phyloP scores from a whole-genome alignment of 2,797 vertebrate species.

The Pogonophryne albipinna region DNA sequence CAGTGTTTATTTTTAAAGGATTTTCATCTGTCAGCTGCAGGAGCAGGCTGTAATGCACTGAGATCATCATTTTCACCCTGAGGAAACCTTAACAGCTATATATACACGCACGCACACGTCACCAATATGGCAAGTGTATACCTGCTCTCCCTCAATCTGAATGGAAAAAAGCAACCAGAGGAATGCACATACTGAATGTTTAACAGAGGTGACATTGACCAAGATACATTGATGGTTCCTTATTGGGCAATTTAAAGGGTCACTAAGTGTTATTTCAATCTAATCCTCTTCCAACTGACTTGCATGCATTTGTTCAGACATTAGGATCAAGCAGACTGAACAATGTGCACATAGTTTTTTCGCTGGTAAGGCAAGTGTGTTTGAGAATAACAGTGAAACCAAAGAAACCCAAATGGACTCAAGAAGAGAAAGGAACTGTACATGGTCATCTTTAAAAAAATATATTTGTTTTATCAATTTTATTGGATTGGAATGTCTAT shows the following conservation, averaged over 20 bases:
- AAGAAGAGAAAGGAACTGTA: background rate
- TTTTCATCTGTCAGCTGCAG: constrained; percentile 60
- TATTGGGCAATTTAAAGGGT: background rate
- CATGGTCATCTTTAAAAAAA: too few relatives aligned
- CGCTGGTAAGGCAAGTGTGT: background rate
- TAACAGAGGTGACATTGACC: constrained; percentile 28
- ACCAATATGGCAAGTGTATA: constrained; percentile 42
- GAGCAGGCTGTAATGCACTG: constrained; percentile 33
- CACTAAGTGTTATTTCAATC: constrained; percentile 2
- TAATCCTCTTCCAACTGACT: background rate
- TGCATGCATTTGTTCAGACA: constrained; percentile 4
- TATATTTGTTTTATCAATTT: too few relatives aligned
- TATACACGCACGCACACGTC: constrained; percentile 11
- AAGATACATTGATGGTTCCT: constrained; percentile 10
- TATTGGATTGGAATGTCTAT: too few relatives aligned
- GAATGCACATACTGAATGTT: constrained; percentile 20
- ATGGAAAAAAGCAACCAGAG: constrained; percentile 33
- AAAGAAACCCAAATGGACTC: background rate
- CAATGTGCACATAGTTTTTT: background rate
- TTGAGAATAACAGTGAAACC: background rate
- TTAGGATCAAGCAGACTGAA: constrained; percentile 8
- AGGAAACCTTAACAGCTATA: constrained; percentile 25
- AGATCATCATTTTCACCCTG: constrained; percentile 40
- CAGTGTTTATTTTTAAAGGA: constrained; percentile 50
- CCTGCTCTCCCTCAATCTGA: constrained; percentile 42